phyloP scores from a whole-genome alignment of 2,888 invertebrate genomes.

The Dynastes hyllus region DNA sequence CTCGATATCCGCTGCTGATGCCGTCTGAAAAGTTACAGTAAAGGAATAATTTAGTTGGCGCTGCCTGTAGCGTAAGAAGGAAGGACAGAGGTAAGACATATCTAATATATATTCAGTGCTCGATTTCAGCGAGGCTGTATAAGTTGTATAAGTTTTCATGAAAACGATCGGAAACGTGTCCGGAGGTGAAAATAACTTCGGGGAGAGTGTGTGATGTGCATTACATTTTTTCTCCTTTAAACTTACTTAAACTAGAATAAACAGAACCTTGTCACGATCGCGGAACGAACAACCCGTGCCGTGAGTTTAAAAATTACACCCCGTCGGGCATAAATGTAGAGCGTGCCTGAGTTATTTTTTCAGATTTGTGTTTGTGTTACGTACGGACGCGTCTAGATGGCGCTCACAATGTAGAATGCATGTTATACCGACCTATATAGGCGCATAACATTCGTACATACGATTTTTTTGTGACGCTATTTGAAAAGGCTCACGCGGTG shows the following conservation, averaged over 20 bases:
- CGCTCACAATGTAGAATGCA: neutral
- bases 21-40: neutral
- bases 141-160: conserved; percentile 54
- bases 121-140: conserved; percentile 45
- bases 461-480: neutral
- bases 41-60: neutral
- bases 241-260: conserved; percentile 48
- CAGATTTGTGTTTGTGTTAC: conserved; percentile 31
- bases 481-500: neutral
- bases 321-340: conserved; percentile 10
- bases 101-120: conserved; percentile 50
- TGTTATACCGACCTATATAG: neutral
- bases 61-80: neutral
- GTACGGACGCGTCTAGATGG: neutral
- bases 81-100: conserved; percentile 13
- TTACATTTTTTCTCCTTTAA: conserved; percentile 50
- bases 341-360: conserved; percentile 34
- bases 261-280: conserved; percentile 47
- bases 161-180: conserved; percentile 53
- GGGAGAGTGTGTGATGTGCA: conserved; percentile 44
- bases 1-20: too few species aligned
- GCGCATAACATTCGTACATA: neutral
- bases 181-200: conserved; percentile 50
- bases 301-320: conserved; percentile 40
- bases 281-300: conserved; percentile 43